Base-by-base conservation (phyloP, 2,888 invertebrate species). In the Lasioglossum marginatum region DNA sequence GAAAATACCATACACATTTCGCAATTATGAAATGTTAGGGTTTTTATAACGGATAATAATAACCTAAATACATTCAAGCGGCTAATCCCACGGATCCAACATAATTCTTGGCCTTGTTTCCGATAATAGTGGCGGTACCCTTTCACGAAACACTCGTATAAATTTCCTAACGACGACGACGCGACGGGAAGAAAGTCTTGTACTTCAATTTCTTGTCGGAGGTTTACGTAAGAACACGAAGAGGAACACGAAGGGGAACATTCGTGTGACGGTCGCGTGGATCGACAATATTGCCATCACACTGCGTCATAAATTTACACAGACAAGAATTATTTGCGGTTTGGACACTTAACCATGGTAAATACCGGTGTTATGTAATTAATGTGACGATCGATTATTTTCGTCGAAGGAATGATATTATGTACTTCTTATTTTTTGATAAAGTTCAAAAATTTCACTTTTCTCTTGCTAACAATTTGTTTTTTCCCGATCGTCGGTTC, bases 81-180 rank as follows among this genome's bases (percentile, higher is more conserved):
- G 40, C 70, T 23, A 40, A 70, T 70, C 70, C 40, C 37, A n/a
- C 40, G 23, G 37, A 40, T n/a, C 70, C 60, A 84, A 60, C 77
- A 57, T 63, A 77, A 70, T 84, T 84, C 60, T 34, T 43, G 77
- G 60, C 76, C 85, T 83, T 84, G 76, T 80, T 84, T 76, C 57
- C 80, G 52, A 85, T 85, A 85, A 85, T 85, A 73, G 76, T 77
- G 60, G 74, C 82, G 70, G 82, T 77, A 82, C 82, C 84, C 82
- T 85, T 85, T 84, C 68, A 80, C 73, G 84, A 84, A 68, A 72
- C 81, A 37, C 81, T 86, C 57, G 81, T 43, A 45, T 57, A 66
- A 71, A 70, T 68, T 60, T 63, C 37, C 75, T 72, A 75, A 78
- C 60, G 60, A 73, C 63, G 45, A 60, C 31, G 37, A 52, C 45